Evolutionary conservation across 2,113 vertebrate genomes (phyloP), one percentile per base, ranked within the genome.

Genomic region (Suncus etruscus): DNA sequence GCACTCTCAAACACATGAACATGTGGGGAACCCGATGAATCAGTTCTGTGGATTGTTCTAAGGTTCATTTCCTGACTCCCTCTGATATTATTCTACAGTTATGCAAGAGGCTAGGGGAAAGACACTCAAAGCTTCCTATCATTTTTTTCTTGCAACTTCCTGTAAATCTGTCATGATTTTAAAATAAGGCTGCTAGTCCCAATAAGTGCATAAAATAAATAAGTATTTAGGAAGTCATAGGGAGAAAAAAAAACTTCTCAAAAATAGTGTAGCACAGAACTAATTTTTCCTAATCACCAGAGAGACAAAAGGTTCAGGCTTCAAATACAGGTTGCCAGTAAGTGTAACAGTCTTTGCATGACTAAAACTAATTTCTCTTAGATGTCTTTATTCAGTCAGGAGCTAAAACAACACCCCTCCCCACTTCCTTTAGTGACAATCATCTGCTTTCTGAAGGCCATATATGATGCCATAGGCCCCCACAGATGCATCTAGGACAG

Each of bases 131-230:
- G 24, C 25, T 8, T 61, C 9, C 11, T 3, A 10, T 16, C 4
- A 32, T 22, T 45, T 20, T 22, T 11, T 68, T 45, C 14, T 73
- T 73, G 15, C 25, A 45, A 22, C 22, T 83, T 83, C 45, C n/a
- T 75, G n/a, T 58, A 68, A 54, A 20, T 83, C 73, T 48, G 6
- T 83, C n/a, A 84, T 76, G 70, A 80, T 39, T 88, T 92, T 48
- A 58, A 85, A 83, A 70, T 66, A 65, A 81, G 70, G 15, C 63
- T 31, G 39, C 61, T 39, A 68, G 50, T 63, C 8, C 47, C 63
- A 32, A 22, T 70, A 66, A 54, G 18, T 29, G 65, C 32, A 63
- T 7, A 14, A 6, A 18, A 10, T 18, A 77, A 73, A 70, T 39
- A 48, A 68, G 11, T 47, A 61, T 8, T 10, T 9, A 48, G 16